These are phyloP conservation scores for Rhorus exstirpatorius DNA, from an alignment of 2,888 invertebrate species.

Conservation along the genomic window DNA sequence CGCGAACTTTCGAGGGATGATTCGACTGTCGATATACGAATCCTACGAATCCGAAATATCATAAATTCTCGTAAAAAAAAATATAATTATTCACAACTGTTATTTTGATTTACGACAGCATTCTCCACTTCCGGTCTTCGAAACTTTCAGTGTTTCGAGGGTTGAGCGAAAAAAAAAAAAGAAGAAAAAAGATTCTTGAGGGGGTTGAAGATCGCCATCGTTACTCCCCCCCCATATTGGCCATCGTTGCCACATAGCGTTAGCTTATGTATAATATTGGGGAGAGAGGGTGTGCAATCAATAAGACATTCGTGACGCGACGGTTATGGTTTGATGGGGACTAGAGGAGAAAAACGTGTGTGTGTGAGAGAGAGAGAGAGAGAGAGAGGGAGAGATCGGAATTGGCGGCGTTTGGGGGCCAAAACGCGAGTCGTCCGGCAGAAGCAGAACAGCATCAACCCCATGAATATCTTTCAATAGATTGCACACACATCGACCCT, in stretches of 20 bases:
- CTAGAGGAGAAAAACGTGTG: constrained; percentile 74
- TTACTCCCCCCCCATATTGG: constrained; percentile 32
- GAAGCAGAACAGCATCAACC: constrained; percentile 79
- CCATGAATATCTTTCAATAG: constrained; percentile 86
- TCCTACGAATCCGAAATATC: neutral
- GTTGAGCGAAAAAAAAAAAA: constrained; percentile 5
- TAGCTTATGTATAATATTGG: constrained; percentile 30
- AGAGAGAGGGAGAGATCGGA: constrained; percentile 70
- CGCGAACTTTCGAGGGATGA: no score
- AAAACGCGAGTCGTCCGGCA: constrained; percentile 56
- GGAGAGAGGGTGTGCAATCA: constrained; percentile 79
- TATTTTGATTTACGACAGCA: neutral
- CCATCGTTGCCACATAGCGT: constrained; percentile 35
- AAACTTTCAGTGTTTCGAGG: neutral
- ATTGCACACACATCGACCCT: constrained; percentile 82
- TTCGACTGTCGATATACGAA: neutral
- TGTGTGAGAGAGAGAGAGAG: constrained; percentile 71
- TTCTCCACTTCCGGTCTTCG: neutral
- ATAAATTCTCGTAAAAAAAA: neutral
- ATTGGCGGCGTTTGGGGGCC: constrained; percentile 16
- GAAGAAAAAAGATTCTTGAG: constrained; percentile 28
- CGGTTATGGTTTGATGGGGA: constrained; percentile 83
- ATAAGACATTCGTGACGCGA: constrained; percentile 86
- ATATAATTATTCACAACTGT: neutral
- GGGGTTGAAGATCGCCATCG: constrained; percentile 36